These are phyloP conservation scores for Scaptomyza reducta DNA, from an alignment of 2,888 invertebrate species.

Conservation along the genomic window DNA sequence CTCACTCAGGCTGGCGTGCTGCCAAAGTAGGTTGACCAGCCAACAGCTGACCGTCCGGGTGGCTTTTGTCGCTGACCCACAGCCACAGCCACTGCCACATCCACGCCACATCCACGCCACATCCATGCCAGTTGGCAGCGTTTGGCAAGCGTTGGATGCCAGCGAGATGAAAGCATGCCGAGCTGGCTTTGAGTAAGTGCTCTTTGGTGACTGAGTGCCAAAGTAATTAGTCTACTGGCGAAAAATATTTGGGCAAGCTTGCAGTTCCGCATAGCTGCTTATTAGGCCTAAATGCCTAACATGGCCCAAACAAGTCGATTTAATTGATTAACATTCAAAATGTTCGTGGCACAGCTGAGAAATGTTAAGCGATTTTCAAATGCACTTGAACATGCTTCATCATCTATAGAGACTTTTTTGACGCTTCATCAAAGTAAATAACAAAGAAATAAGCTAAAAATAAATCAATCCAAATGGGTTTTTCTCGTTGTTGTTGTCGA, in stretches of 20 bases:
- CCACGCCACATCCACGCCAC: constrained; percentile 13
- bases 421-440: constrained; percentile 60
- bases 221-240: constrained; percentile 77
- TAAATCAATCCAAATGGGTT: constrained; percentile 66
- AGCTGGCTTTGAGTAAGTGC: constrained; percentile 52
- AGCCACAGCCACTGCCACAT: constrained; percentile 31
- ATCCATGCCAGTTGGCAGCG: constrained; percentile 43
- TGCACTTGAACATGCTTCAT: constrained; percentile 63
- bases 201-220: constrained; percentile 71
- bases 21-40: constrained; percentile 72
- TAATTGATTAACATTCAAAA: constrained; percentile 69
- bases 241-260: constrained; percentile 68
- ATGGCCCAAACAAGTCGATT: constrained; percentile 52
- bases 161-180: constrained; percentile 75
- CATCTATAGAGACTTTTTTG: constrained; percentile 29
- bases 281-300: constrained; percentile 71
- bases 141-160: constrained; percentile 62
- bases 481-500: constrained; percentile 39
- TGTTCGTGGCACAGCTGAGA: constrained; percentile 22
- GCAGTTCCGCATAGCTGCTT: constrained; percentile 76
- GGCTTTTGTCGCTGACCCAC: constrained; percentile 57
- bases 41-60: constrained; percentile 43
- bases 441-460: constrained; percentile 67
- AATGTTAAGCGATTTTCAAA: constrained; percentile 52
- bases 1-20: constrained; percentile 51